phyloP scores from a whole-genome alignment of 2,113 vertebrate genomes.

The Sturnira hondurensis region DNA sequence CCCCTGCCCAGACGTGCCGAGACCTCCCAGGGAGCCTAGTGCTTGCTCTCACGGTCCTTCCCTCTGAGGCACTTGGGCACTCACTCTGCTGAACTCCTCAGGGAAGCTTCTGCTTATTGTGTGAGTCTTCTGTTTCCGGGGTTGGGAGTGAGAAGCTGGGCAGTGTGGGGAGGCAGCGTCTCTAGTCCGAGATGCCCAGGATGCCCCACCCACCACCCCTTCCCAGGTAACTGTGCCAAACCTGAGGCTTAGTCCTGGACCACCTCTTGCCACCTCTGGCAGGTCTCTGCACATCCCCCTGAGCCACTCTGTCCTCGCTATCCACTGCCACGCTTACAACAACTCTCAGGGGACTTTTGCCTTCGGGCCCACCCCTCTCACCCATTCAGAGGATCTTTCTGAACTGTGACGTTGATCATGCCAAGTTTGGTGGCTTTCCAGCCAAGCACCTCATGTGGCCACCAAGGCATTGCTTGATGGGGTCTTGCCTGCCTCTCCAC shows the following conservation, averaged over 20 bases:
- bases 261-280: rapidly evolving
- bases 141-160: background rate
- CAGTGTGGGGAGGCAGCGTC: background rate
- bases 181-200: background rate
- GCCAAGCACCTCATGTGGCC: rapidly evolving
- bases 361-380: background rate
- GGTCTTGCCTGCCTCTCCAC: background rate
- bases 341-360: background rate
- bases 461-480: background rate
- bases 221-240: background rate
- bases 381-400: background rate
- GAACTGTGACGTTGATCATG: background rate
- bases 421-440: background rate
- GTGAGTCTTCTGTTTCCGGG: background rate
- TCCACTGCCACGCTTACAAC: background rate
- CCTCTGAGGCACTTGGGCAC: rapidly evolving
- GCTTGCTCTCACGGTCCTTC: background rate
- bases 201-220: background rate
- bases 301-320: background rate
- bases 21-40: background rate
- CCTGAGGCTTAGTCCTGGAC: background rate
- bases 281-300: background rate
- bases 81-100: background rate
- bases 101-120: background rate
- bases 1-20: background rate